Percentiles rank a stretch among this genome's conserved stretches.
Evolutionary conservation across 53 echinoderm and acorn worm genomes (phyloP).

Genomic region (Hippasteria phrygiana): DNA sequence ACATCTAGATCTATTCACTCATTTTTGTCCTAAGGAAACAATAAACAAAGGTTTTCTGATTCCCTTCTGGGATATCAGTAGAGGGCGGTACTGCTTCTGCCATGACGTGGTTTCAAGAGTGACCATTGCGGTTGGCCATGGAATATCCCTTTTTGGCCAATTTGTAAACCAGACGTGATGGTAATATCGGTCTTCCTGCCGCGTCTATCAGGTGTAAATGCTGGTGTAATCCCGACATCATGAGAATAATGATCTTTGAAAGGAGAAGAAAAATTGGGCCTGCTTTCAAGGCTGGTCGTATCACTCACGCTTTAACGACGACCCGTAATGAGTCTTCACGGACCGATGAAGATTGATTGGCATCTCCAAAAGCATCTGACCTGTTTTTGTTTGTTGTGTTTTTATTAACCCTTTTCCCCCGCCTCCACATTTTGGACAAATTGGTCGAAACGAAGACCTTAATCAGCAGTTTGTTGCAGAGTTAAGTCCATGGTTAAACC

Average conservation of each 20-base stretch:
- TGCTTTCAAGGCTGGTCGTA: not conserved
- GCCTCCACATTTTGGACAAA: not conserved
- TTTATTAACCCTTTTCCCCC: not conserved
- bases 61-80: not conserved
- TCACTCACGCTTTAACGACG: not conserved
- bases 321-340: not conserved
- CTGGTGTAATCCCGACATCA: not conserved
- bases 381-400: not conserved
- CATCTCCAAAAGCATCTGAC: not conserved
- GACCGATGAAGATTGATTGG: not conserved
- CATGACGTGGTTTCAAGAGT: not conserved
- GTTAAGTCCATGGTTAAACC: not conserved
- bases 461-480: not conserved
- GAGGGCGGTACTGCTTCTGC: not conserved
- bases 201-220: constrained; percentile 14
- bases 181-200: constrained; percentile 14
- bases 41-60: no score
- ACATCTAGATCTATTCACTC: no score
- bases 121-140: not conserved
- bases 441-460: not conserved
- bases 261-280: not conserved
- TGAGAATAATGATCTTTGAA: not conserved
- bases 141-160: not conserved
- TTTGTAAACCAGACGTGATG: constrained; percentile 1
- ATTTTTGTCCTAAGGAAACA: no score